phyloP scores from a whole-genome alignment of 2,113 vertebrate genomes.

The Festucalex cinctus region DNA sequence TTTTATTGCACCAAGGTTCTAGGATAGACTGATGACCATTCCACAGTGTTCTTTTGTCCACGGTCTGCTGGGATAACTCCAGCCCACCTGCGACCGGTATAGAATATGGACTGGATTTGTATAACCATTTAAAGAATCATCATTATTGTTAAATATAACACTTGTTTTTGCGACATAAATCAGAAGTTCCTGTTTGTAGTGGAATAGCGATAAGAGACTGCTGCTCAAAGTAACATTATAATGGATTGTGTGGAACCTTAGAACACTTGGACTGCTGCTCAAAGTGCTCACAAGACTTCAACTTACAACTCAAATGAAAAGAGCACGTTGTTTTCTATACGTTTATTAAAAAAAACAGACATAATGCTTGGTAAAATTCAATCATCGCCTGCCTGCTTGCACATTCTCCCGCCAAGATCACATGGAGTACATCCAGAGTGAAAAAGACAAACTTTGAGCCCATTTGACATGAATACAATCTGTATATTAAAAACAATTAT shows the following conservation, averaged over 20 bases:
- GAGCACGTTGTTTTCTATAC: too few species aligned
- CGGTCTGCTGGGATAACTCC: too few species aligned
- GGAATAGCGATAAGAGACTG: background rate
- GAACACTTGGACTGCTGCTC: too few species aligned
- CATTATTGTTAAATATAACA: background rate
- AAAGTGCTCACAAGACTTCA: background rate
- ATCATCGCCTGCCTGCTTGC: background rate
- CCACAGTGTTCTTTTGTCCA: too few species aligned
- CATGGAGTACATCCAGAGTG: background rate
- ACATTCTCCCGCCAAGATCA: background rate
- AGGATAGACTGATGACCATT: too few species aligned
- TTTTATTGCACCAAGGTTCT: background rate
- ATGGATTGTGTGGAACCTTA: too few species aligned
- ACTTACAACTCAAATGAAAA: too few species aligned
- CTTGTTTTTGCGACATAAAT: background rate
- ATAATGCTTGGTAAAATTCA: background rate
- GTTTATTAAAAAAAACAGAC: background rate
- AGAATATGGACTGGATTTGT: background rate
- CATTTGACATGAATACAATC: background rate
- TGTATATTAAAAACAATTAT: constrained; percentile 3
- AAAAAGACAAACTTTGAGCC: background rate
- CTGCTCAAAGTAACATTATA: too few species aligned
- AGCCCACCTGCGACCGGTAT: background rate
- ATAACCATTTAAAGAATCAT: background rate
- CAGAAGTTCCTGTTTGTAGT: background rate